Percentiles rank a stretch among this genome's conserved stretches.
Evolutionary conservation across 2,888 invertebrate genomes (phyloP).

Genomic region (Ophion slaviceki): DNA sequence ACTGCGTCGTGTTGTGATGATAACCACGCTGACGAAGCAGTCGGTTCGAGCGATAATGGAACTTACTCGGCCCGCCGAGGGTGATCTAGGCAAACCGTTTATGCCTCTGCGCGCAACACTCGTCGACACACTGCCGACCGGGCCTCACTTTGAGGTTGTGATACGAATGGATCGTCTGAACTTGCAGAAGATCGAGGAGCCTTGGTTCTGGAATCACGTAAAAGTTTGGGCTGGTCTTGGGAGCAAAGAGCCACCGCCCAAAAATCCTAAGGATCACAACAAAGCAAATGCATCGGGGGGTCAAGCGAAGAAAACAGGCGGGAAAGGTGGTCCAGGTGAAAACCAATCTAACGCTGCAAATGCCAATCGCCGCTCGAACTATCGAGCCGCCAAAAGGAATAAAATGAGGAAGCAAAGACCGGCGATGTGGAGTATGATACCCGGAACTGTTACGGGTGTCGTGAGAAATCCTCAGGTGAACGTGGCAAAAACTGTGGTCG

Average conservation of each 20-base stretch:
- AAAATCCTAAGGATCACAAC: slow-evolving; percentile 14
- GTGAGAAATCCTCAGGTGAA: slow-evolving; percentile 42
- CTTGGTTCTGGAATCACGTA: slow-evolving; percentile 64
- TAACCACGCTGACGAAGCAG: slow-evolving; percentile 81
- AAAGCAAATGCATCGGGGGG: slow-evolving; percentile 13
- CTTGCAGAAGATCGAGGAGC: slow-evolving; percentile 73
- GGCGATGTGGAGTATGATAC: slow-evolving; percentile 41
- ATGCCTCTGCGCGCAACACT: slow-evolving; percentile 79
- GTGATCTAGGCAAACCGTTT: slow-evolving; percentile 77
- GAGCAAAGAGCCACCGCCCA: slow-evolving; percentile 26
- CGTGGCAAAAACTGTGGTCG: slow-evolving; percentile 36
- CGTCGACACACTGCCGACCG: slow-evolving; percentile 80
- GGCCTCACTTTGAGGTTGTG: slow-evolving; percentile 80
- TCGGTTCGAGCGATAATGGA: slow-evolving; percentile 82
- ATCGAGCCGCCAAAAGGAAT: slow-evolving; percentile 46
- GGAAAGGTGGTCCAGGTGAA: slow-evolving; percentile 1
- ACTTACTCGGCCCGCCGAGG: slow-evolving; percentile 77
- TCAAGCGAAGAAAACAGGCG: slow-evolving; percentile 33
- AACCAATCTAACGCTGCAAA: slow-evolving; percentile 41
- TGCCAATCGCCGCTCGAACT: slow-evolving; percentile 31
- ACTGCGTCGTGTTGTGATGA: slow-evolving; percentile 78
- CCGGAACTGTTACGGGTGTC: slow-evolving; percentile 56
- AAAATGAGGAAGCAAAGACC: slow-evolving; percentile 45
- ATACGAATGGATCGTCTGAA: slow-evolving; percentile 80
- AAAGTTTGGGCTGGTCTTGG: slow-evolving; percentile 51